Evolutionary conservation across 1,140 invertebrate genomes (phyloP), one percentile per base, ranked within the genome.

Genomic region (Anoplophora glabripennis): DNA sequence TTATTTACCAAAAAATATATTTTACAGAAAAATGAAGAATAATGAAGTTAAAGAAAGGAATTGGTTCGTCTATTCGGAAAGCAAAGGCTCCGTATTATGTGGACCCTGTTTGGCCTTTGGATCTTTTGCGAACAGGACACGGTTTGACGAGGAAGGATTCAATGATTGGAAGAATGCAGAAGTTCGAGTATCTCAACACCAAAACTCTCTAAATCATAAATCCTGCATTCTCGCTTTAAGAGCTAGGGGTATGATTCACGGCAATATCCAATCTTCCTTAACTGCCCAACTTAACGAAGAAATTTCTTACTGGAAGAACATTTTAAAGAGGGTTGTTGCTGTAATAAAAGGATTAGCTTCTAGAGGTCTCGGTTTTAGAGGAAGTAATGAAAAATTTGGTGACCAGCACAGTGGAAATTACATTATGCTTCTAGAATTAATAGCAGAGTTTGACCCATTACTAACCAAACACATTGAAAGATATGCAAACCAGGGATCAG

Each of bases 371-470:
- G 33, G 51, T 38, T 66, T 64, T 53, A 41, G 59, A 51, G 65
- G 62, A 51, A 21, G 18, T 36, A 53, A 21, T 54, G 55, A 64
- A 53, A 58, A 45, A 37, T 57, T 60, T 17, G 47, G 52, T 11
- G 14, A 12, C 36, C 8, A 34, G 11, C 21, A 61, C 15, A 66
- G 64, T 56, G 64, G 66, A 57, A 66, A 68, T 53, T 68, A 56
- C 58, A 55, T 61, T 9, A 65, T 64, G 46, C 45, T 61, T 45
- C 52, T 77, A 44, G 70, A 76, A 62, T 51, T 76, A 28, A 59
- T 73, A 41, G 66, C 67, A 11, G 59, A 73, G 65, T 74, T 72
- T 61, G 70, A 75, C 65, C 67, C 64, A 28, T 76, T 75, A 59
- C 61, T 76, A 47, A 65, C 62, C 14, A 54, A 67, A 40, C 73